Evolutionary conservation across 2,888 invertebrate species (phyloP), one percentile per base, ranked within the genome.

Genomic region (Epsilonema sp.): DNA sequence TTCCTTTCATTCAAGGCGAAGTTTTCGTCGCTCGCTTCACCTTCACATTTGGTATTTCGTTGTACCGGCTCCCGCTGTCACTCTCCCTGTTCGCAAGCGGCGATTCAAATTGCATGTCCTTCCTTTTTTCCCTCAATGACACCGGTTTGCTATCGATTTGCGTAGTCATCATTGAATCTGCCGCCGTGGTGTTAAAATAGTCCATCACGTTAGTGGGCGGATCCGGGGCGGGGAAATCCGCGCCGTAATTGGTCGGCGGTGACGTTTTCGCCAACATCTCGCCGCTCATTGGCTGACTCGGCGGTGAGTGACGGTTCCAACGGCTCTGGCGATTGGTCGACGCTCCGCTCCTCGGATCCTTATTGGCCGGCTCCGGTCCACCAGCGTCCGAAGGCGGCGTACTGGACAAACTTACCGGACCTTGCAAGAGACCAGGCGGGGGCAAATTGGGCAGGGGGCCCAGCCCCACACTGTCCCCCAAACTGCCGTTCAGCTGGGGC

Each of bases 21-120:
- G n/a, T n/a, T n/a, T n/a, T n/a, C n/a, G n/a, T n/a, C n/a, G n/a
- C n/a, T n/a, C n/a, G n/a, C 23, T 41, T 41, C n/a, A 41, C 24
- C 16, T 22, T n/a, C n/a, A 41, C 22, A 41, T 41, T 41, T 4
- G 42, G 42, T 23, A 41, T 11, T 23, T 41, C 22, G 23, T 41
- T 41, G 42, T 41, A 41, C 23, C 23, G 11, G 21, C 22, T 4
- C 20, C 8, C 23, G 11, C 4, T 24, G n/a, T 19, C n/a, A n/a
- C 24, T 23, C 11, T 19, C 5, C 26, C n/a, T 3, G 3, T 26
- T 24, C 21, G 13, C 40, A 37, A 49, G 26, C 24, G 49, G 49
- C 23, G 49, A 49, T 19, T 49, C 49, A 38, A 37, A 49, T 24
- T 45, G 37, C 21, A 45, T 13, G 26, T 49, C 42, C 20, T 38